Evolutionary conservation across 1,140 invertebrate genomes (phyloP).

Genomic region (Drosophila aff.): DNA sequence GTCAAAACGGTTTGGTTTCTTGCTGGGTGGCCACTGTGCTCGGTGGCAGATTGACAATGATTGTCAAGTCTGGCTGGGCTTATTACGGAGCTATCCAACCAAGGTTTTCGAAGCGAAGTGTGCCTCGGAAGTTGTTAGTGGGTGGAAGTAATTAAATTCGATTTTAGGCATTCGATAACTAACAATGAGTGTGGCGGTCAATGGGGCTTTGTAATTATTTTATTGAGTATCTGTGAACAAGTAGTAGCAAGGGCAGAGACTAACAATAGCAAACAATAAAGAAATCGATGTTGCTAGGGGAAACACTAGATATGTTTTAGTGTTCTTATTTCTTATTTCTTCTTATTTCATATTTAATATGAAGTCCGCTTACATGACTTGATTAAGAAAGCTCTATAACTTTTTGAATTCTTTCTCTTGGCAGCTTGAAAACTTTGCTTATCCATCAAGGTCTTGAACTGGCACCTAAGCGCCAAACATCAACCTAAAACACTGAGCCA

Average conservation of each 20-base stretch:
- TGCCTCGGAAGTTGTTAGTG: slow-evolving; percentile 51
- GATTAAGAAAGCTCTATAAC: too few species aligned
- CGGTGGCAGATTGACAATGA: slow-evolving; percentile 45
- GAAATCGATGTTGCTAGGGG: background rate
- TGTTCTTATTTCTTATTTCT: background rate
- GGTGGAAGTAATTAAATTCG: slow-evolving; percentile 53
- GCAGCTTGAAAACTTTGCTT: background rate
- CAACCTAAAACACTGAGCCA: background rate
- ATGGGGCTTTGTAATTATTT: slow-evolving; percentile 41
- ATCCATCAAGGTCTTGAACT: slow-evolving; percentile 10
- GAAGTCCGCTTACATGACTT: too few species aligned
- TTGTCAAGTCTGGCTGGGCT: slow-evolving; percentile 39
- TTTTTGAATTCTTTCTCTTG: background rate
- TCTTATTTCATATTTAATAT: background rate
- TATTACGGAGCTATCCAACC: slow-evolving; percentile 34
- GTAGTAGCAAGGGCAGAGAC: slow-evolving; percentile 32
- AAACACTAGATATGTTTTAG: background rate
- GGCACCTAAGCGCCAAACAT: slow-evolving; percentile 7
- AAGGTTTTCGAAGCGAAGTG: slow-evolving; percentile 41
- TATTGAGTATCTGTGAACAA: slow-evolving; percentile 25
- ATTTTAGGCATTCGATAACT: slow-evolving; percentile 44
- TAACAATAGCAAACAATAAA: background rate
- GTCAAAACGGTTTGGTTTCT: slow-evolving; percentile 26
- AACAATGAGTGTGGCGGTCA: slow-evolving; percentile 43
- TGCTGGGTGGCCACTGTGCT: slow-evolving; percentile 30